Evolutionary conservation across 1,140 invertebrate species (phyloP).

Genomic region (Orussus abietinus): DNA sequence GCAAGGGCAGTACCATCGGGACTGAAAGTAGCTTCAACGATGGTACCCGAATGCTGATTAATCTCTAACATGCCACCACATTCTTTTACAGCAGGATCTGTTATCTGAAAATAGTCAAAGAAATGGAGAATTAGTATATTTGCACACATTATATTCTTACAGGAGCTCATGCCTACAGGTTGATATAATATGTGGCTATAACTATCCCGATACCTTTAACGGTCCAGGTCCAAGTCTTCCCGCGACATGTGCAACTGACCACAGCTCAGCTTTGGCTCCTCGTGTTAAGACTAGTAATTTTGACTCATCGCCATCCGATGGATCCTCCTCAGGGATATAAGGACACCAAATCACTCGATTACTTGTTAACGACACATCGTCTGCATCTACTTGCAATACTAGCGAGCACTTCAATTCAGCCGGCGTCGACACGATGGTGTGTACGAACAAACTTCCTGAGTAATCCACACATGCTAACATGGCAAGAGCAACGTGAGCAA

Average conservation of each 20-base stretch:
- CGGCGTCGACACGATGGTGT: slow-evolving; percentile 68
- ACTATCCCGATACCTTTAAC: slow-evolving; percentile 40
- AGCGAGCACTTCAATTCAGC: slow-evolving; percentile 58
- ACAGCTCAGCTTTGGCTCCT: slow-evolving; percentile 64
- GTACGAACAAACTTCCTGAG: slow-evolving; percentile 74
- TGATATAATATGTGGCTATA: no score
- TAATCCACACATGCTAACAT: slow-evolving; percentile 84
- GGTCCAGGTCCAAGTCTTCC: slow-evolving; percentile 31
- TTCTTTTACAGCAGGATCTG: slow-evolving; percentile 33
- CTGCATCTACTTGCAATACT: slow-evolving; percentile 52
- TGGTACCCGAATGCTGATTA: slow-evolving; percentile 63
- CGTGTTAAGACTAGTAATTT: slow-evolving; percentile 78
- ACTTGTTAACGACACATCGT: slow-evolving; percentile 33
- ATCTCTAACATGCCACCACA: slow-evolving; percentile 58
- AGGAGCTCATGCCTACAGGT: no score
- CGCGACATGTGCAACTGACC: slow-evolving; percentile 40
- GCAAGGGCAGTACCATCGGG: slow-evolving; percentile 91
- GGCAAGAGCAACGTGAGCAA: slow-evolving; percentile 77
- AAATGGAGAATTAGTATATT: slow-evolving; percentile 2
- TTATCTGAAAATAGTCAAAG: slow-evolving; percentile 24
- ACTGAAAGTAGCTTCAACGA: slow-evolving; percentile 84
- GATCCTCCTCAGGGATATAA: slow-evolving; percentile 72
- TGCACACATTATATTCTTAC: no score
- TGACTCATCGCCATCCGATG: slow-evolving; percentile 62
- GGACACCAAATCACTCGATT: slow-evolving; percentile 87